Evolutionary conservation across 1,140 invertebrate species (phyloP).

Genomic region (Cydia pomonella): DNA sequence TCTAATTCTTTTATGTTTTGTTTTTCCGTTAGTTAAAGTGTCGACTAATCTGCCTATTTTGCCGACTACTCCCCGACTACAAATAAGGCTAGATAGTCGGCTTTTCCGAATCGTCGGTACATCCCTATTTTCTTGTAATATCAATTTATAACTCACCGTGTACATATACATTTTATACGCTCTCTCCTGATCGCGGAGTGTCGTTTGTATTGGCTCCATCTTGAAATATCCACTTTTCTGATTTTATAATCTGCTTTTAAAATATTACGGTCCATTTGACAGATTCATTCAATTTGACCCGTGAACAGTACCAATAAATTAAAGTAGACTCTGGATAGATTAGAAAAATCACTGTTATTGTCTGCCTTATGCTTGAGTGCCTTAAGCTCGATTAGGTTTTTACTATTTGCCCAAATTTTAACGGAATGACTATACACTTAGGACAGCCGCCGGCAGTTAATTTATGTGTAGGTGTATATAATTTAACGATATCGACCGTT

Average conservation of each 20-base stretch:
- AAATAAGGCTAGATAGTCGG: too few relatives aligned
- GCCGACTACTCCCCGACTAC: too few relatives aligned
- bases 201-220: slow-evolving; percentile 65
- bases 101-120: too few relatives aligned
- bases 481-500: background rate
- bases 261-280: slow-evolving; percentile 60
- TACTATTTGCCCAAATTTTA: slow-evolving; percentile 6
- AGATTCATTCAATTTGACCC: slow-evolving; percentile 26
- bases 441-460: slow-evolving; percentile 38
- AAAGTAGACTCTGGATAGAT: background rate
- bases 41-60: too few relatives aligned
- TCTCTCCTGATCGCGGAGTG: slow-evolving; percentile 63
- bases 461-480: slow-evolving; percentile 21
- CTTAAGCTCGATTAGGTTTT: background rate
- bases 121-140: background rate
- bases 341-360: slow-evolving; percentile 2
- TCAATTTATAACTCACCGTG: slow-evolving; percentile 58
- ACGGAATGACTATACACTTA: background rate
- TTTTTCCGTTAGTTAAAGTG: too few relatives aligned
- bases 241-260: slow-evolving; percentile 47
- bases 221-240: slow-evolving; percentile 51
- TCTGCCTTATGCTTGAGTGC: slow-evolving; percentile 22
- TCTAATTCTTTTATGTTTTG: too few relatives aligned
- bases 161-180: slow-evolving; percentile 76
- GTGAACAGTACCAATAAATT: background rate